These are phyloP conservation scores for Diploscapter pachys DNA, from an alignment of 1,140 invertebrate species.

Conservation along the genomic window DNA sequence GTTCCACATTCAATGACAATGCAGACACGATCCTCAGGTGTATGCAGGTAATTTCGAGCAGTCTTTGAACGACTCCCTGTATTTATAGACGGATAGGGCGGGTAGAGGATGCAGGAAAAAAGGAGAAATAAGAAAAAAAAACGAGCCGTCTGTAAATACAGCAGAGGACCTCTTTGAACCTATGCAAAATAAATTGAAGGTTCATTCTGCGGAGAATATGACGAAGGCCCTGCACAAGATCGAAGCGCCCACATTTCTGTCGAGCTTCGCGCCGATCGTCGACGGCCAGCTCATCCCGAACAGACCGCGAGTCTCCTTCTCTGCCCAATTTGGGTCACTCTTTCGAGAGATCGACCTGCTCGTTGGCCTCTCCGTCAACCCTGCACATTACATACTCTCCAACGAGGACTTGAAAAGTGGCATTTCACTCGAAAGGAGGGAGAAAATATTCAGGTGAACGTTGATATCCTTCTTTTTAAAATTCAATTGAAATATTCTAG, in stretches of 20 bases:
- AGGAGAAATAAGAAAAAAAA: too few species aligned
- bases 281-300: conserved; percentile 67
- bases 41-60: too few species aligned
- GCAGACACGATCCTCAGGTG: too few species aligned
- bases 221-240: conserved; percentile 68
- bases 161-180: too few species aligned
- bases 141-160: too few species aligned
- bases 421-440: conserved; percentile 76
- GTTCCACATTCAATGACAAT: too few species aligned
- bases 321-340: conserved; percentile 50
- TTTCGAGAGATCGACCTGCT: conserved; percentile 72
- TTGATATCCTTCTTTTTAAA: conserved; percentile 60
- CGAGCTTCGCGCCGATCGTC: conserved; percentile 70
- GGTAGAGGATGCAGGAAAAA: too few species aligned
- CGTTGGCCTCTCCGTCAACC: conserved; percentile 84
- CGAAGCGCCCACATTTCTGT: conserved; percentile 62
- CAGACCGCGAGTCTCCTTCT: conserved; percentile 56
- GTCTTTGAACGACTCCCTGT: too few species aligned
- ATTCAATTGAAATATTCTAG: conserved; percentile 67
- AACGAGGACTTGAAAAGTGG: conserved; percentile 85
- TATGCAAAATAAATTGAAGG: conserved; percentile 1
- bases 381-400: conserved; percentile 81
- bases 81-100: too few species aligned
- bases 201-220: conserved; percentile 71
- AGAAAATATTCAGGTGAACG: conserved; percentile 61